Conservation (phyloP, 2,113 vertebrate species). For the Edolisoma coerulescens region DNA sequence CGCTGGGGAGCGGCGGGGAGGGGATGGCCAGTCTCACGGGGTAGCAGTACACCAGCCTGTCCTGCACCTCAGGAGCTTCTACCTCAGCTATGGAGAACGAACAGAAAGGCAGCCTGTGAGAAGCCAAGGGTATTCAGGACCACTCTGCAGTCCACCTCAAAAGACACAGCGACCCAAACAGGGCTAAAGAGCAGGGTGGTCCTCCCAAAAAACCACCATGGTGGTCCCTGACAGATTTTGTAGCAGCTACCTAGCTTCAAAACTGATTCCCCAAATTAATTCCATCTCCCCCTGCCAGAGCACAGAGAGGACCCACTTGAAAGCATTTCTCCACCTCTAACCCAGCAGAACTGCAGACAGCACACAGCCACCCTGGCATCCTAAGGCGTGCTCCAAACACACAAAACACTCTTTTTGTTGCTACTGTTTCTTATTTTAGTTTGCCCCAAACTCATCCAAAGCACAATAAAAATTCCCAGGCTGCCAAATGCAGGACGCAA, state of each 20-base stretch:
- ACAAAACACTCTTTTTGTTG: background rate
- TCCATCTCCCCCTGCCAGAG: background rate
- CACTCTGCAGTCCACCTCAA: background rate
- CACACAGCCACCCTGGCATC: background rate
- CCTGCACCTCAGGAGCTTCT: constrained; percentile 76
- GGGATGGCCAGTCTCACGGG: constrained; percentile 82
- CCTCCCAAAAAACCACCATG: background rate
- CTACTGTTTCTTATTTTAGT: background rate
- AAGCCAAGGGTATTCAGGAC: background rate
- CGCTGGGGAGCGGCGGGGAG: constrained; percentile 81
- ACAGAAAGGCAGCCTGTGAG: background rate
- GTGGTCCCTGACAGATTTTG: background rate
- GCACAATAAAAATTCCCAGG: background rate
- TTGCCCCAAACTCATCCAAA: background rate
- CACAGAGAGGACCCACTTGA: background rate
- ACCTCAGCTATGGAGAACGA: constrained; percentile 60
- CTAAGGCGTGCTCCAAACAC: rapidly evolving
- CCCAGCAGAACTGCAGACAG: background rate
- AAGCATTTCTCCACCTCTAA: background rate
- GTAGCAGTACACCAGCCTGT: constrained; percentile 92
- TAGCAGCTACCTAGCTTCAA: background rate
- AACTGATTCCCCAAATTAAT: background rate
- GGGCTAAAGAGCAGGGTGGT: background rate
- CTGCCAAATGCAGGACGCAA: background rate
- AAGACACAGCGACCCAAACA: rapidly evolving